Evolutionary conservation across 2,888 invertebrate genomes (phyloP), one percentile per base, ranked within the genome.

Genomic region (Busseola fusca): DNA sequence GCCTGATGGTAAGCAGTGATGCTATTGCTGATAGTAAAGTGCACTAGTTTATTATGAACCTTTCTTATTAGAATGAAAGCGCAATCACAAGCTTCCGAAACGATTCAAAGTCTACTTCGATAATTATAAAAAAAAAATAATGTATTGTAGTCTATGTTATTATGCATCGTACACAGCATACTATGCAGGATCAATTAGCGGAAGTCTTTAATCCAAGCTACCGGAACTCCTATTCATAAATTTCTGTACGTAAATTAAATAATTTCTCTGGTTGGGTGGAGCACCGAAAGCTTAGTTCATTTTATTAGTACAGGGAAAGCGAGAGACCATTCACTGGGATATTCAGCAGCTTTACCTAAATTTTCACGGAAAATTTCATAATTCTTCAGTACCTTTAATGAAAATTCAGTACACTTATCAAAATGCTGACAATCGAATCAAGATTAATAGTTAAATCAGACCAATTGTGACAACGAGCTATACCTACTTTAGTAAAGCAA

Each of bases 211-310:
- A 57, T 65, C 27, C 30, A 57, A 52, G 10, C 45, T 18, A 50
- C 40, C n/a, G 37, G 67, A 56, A 56, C 25, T 50, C 27, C 1
- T 30, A 34, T 56, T 56, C 54, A 52, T 45, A 69, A 66, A 74
- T 74, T 52, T 65, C 69, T 63, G 50, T 69, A 60, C 69, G 72
- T 54, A 81, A 81, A 83, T 85, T 68, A 67, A 75, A 76, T 80
- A 45, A 76, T 37, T 57, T 58, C 64, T n/a, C 48, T 48, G 45
- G 30, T 52, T 54, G 65, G 54, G 58, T 62, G 54, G 45, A 34
- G 27, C n/a, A 14, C 69, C 72, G 64, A 71, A 70, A 68, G 68
- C 64, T 66, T 56, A 45, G 72, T 59, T 57, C 30, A 56, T 70
- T 69, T 60, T 74, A 68, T 72, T 75, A 70, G 74, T 66, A 64